A percentile compares a stretch with the other conserved stretches of the same genome.
These are phyloP conservation scores for Cheilosia scutellata DNA, from an alignment of 2,888 invertebrate genomes.

Conservation along the genomic window DNA sequence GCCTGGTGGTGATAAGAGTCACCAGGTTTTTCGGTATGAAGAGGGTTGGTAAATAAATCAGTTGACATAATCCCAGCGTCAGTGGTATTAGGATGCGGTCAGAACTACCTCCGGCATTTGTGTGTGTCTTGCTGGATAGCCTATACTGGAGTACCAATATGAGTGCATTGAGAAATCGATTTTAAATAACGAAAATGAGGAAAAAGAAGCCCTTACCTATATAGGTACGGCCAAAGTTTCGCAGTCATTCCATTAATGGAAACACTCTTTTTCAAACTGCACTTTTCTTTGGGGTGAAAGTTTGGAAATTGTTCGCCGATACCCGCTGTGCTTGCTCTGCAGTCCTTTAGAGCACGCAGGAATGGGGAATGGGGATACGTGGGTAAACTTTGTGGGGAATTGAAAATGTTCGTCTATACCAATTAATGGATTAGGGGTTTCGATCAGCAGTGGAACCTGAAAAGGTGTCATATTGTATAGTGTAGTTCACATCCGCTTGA, in stretches of 20 bases:
- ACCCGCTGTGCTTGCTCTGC: not conserved
- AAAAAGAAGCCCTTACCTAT: not conserved
- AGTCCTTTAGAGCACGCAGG: not conserved
- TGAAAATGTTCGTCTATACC: conserved; percentile 67
- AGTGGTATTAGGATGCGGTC: conserved; percentile 73
- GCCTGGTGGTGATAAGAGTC: conserved; percentile 67
- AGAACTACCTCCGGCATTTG: conserved; percentile 62
- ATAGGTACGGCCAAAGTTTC: conserved; percentile 43
- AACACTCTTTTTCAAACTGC: conserved; percentile 48
- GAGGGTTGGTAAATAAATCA: conserved; percentile 69
- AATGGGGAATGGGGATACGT: conserved; percentile 24
- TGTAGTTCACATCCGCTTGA: not conserved
- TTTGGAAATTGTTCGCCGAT: conserved; percentile 46
- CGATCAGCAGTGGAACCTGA: conserved; percentile 44
- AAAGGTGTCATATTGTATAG: conserved; percentile 29
- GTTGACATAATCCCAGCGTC: conserved; percentile 74
- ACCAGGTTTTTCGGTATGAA: conserved; percentile 66
- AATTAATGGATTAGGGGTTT: conserved; percentile 69
- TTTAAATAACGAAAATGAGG: conserved; percentile 27
- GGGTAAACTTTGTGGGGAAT: conserved; percentile 58
- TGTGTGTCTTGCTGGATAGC: conserved; percentile 5
- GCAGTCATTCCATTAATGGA: conserved; percentile 72
- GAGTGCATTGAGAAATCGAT: conserved; percentile 55
- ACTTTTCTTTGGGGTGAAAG: conserved; percentile 59
- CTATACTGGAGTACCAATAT: not conserved